phyloP scores from a whole-genome alignment of 2,888 invertebrate genomes.

The Morpho helenor region DNA sequence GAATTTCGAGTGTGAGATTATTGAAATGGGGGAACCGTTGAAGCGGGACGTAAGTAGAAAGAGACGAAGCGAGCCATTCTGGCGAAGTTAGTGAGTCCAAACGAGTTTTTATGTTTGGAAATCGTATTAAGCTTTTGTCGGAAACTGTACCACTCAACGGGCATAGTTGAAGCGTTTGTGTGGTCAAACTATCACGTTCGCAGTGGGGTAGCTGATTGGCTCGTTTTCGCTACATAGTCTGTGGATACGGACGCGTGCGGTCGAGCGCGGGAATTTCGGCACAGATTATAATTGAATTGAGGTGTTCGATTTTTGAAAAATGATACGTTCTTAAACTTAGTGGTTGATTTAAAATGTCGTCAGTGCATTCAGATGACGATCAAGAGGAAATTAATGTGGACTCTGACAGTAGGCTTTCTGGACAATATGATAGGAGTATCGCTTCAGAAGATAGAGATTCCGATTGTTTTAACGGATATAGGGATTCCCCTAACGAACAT shows the following conservation, averaged over 20 bases:
- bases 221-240: slow-evolving; percentile 62
- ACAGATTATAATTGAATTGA: slow-evolving; percentile 18
- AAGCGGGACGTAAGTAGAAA: slow-evolving; percentile 62
- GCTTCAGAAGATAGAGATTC: slow-evolving; percentile 79
- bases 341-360: slow-evolving; percentile 65
- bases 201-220: slow-evolving; percentile 67
- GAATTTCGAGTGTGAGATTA: slow-evolving; percentile 30
- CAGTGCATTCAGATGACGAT: slow-evolving; percentile 80
- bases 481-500: slow-evolving; percentile 72
- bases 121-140: slow-evolving; percentile 80
- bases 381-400: slow-evolving; percentile 84
- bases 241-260: slow-evolving; percentile 63
- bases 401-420: slow-evolving; percentile 81
- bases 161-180: slow-evolving; percentile 75
- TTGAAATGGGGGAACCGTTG: slow-evolving; percentile 60
- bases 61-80: slow-evolving; percentile 65
- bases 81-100: slow-evolving; percentile 76
- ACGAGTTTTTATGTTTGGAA: slow-evolving; percentile 79
- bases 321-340: slow-evolving; percentile 37
- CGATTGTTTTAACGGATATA: slow-evolving; percentile 74
- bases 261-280: slow-evolving; percentile 51
- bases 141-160: slow-evolving; percentile 77
- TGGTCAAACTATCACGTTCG: slow-evolving; percentile 73
- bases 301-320: slow-evolving; percentile 32
- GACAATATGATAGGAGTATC: slow-evolving; percentile 68